Evolutionary conservation across 2,113 vertebrate genomes (phyloP).

Genomic region (Oncorhynchus keta): DNA sequence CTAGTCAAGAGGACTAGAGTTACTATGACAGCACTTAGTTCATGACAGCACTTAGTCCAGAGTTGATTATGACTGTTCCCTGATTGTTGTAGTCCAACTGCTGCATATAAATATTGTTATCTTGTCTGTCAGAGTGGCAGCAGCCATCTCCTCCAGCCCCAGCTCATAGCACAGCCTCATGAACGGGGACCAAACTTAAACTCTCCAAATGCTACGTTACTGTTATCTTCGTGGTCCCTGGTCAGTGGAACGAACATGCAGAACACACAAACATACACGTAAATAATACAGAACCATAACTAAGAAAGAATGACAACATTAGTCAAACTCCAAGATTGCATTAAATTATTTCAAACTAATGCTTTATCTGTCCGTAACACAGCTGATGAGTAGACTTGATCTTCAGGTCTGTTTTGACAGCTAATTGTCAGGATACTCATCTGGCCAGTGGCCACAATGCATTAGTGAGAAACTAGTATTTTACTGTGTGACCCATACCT

Average conservation of each 20-base stretch:
- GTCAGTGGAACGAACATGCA: not conserved
- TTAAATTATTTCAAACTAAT: not conserved
- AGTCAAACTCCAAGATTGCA: not conserved
- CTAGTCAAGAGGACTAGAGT: not conserved
- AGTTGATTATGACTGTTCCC: no score
- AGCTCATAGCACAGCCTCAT: constrained; percentile 90
- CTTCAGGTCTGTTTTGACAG: not conserved
- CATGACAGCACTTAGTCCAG: not conserved
- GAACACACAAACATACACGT: not conserved
- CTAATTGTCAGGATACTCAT: not conserved
- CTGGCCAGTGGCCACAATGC: no score
- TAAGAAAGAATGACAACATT: no score
- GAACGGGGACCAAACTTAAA: constrained; percentile 92
- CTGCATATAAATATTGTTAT: constrained; percentile 53
- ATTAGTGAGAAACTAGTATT: no score
- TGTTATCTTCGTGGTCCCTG: constrained; percentile 88
- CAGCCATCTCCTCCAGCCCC: constrained; percentile 80
- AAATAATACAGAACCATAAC: no score
- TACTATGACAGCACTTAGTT: not conserved
- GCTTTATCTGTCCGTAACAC: not conserved
- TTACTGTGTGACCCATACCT: constrained; percentile 66
- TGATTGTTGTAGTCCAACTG: no score
- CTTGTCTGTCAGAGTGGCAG: constrained; percentile 81
- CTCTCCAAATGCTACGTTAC: constrained; percentile 60
- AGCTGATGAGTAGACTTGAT: no score